Evolutionary conservation across 2,888 invertebrate species (phyloP).

Genomic region (Prenolepis imparis): DNA sequence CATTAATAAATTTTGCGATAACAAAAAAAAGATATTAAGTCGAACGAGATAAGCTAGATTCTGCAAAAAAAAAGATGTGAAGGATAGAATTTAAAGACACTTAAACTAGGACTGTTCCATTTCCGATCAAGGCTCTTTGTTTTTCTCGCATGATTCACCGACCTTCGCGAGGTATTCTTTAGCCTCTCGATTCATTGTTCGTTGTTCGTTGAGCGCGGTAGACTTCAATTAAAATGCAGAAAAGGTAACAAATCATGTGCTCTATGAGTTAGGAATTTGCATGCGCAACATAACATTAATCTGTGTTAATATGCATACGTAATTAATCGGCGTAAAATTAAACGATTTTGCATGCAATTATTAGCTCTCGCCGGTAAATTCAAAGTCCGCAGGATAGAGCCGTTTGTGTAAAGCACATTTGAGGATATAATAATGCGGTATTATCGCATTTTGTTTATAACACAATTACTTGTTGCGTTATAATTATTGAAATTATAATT

Average conservation of each 20-base stretch:
- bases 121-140: constrained; percentile 60
- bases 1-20: background rate
- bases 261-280: background rate
- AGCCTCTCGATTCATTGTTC: constrained; percentile 43
- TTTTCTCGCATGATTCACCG: constrained; percentile 64
- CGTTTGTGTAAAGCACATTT: background rate
- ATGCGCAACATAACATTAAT: constrained; percentile 2
- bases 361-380: background rate
- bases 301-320: constrained; percentile 23
- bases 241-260: background rate
- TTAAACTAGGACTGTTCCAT: background rate
- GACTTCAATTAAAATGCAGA: constrained; percentile 8
- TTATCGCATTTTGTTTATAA: background rate
- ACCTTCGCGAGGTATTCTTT: constrained; percentile 62
- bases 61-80: background rate
- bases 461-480: background rate
- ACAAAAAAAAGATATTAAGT: background rate
- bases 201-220: background rate
- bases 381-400: background rate
- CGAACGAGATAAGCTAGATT: background rate
- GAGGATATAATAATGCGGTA: background rate
- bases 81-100: background rate
- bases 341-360: constrained; percentile 27
- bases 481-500: constrained; percentile 7
- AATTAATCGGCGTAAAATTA: constrained; percentile 27